Evolutionary conservation across 2,888 invertebrate species (phyloP).

Genomic region (Xylota segnis): DNA sequence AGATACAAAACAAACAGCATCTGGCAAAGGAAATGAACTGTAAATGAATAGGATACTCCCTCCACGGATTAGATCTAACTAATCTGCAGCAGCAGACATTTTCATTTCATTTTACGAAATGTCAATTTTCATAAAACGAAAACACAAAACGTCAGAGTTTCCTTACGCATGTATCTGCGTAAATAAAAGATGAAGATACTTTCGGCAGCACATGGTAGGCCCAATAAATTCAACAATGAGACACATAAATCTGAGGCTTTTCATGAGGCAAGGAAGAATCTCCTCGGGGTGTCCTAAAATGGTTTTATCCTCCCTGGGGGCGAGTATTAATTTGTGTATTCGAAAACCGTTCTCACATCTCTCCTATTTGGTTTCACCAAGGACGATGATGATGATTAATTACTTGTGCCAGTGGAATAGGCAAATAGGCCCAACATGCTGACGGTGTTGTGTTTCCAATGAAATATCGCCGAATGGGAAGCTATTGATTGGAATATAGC

Average conservation of each 20-base stretch:
- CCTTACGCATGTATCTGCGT: too few relatives aligned
- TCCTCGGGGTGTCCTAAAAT: background rate
- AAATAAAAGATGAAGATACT: constrained; percentile 1
- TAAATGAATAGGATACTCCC: too few relatives aligned
- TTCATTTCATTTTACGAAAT: too few relatives aligned
- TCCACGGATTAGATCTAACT: too few relatives aligned
- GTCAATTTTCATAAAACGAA: too few relatives aligned
- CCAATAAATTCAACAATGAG: background rate
- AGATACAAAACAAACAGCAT: too few relatives aligned
- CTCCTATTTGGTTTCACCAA: background rate
- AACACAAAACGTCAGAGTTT: too few relatives aligned
- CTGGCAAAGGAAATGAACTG: too few relatives aligned
- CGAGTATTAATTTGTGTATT: constrained; percentile 6
- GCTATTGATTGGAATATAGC: too few relatives aligned
- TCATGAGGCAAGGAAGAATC: too few relatives aligned
- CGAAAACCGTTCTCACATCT: constrained; percentile 6
- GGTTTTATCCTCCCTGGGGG: too few relatives aligned
- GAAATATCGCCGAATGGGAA: background rate
- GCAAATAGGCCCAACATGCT: background rate
- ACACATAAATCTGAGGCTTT: constrained; percentile 11
- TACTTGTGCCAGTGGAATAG: background rate
- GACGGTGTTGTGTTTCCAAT: background rate
- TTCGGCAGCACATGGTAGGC: constrained; percentile 8
- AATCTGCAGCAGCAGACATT: too few relatives aligned
- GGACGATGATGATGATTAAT: background rate